Evolutionary conservation across 2,113 vertebrate species (phyloP).

Genomic region (Pantherophis guttatus): DNA sequence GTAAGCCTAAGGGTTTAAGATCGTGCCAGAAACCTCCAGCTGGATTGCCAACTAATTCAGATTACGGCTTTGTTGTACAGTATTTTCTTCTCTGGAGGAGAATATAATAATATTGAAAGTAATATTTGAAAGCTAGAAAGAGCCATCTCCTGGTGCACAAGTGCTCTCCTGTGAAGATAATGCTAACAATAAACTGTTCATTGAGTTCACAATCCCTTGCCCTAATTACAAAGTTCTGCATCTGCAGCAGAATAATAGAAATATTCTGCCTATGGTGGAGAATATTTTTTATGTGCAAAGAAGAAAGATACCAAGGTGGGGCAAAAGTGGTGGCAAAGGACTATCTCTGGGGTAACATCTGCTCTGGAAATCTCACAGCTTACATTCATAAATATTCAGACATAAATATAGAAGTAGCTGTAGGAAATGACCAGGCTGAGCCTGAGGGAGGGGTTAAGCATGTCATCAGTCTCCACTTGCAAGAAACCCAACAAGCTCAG

Average conservation of each 20-base stretch:
- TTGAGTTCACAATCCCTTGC: background rate
- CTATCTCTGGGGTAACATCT: background rate
- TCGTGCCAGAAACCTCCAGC: background rate
- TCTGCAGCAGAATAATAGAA: background rate
- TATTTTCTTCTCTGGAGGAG: background rate
- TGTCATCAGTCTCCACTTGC: background rate
- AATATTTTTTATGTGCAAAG: background rate
- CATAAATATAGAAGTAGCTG: background rate
- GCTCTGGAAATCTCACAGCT: background rate
- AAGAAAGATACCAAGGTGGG: background rate
- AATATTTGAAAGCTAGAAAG: slow-evolving; percentile 1
- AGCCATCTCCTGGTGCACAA: background rate
- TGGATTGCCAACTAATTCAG: background rate
- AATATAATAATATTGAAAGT: background rate
- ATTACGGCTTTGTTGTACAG: background rate
- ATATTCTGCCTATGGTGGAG: background rate
- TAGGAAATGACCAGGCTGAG: background rate
- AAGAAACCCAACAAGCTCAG: background rate
- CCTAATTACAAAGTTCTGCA: background rate
- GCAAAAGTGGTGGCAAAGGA: background rate
- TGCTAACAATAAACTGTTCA: background rate
- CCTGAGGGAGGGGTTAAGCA: background rate
- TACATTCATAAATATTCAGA: background rate
- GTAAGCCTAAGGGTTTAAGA: background rate
- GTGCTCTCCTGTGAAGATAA: background rate